A percentile compares a stretch with the other conserved stretches of the same genome.
Evolutionary conservation across 1,140 invertebrate genomes (phyloP).

Genomic region (Caenorhabditis tropicalis): DNA sequence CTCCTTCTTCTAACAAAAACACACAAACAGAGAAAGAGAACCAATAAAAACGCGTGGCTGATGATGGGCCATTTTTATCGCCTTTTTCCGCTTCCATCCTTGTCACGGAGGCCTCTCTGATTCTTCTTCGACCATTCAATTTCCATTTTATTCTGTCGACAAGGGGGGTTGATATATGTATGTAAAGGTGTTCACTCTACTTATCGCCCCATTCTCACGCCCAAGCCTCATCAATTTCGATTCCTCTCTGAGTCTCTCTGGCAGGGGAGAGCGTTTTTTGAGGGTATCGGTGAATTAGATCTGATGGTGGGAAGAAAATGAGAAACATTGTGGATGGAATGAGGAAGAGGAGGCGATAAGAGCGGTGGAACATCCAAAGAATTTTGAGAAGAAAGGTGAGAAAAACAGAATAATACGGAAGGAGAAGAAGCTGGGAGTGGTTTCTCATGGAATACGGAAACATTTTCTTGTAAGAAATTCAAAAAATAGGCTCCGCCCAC

Average conservation of each 20-base stretch:
- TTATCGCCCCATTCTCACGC: constrained; percentile 25
- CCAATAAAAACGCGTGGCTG: not conserved
- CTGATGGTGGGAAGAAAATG: not conserved
- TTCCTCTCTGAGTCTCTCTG: not conserved
- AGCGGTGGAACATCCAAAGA: constrained; percentile 30
- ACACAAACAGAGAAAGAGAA: not conserved
- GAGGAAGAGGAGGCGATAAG: not conserved
- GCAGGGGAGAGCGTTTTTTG: not conserved
- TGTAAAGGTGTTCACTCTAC: constrained; percentile 27
- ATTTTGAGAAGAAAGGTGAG: no score
- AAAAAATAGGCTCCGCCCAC: no score
- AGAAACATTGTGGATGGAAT: not conserved
- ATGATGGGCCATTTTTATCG: not conserved
- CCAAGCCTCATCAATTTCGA: constrained; percentile 36
- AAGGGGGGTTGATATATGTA: constrained; percentile 29
- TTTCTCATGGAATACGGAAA: no score
- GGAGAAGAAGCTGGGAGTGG: no score
- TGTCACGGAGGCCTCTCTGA: not conserved
- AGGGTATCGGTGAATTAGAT: constrained; percentile 32
- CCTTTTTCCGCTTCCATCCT: not conserved
- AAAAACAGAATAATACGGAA: no score
- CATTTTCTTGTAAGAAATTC: no score
- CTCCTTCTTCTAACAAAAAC: not conserved
- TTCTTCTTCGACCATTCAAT: not conserved
- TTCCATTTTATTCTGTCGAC: constrained; percentile 15